phyloP scores from a whole-genome alignment of 2,113 vertebrate genomes.

The Pao palembangensis region DNA sequence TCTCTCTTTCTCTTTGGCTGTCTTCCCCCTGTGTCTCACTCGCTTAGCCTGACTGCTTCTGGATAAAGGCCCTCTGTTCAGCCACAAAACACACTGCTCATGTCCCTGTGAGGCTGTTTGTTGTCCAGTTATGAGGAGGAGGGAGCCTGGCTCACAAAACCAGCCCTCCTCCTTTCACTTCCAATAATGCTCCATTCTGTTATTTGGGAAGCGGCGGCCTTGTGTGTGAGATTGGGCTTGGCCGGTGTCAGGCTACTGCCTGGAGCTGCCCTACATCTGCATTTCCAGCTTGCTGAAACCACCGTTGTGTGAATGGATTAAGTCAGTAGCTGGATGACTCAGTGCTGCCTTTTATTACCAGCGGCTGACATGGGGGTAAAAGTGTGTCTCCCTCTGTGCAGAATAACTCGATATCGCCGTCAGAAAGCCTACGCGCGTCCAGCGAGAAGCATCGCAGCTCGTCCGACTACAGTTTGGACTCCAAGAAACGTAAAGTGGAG shows the following conservation, averaged over 20 bases:
- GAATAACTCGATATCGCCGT: constrained; percentile 94
- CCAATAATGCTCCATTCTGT: constrained; percentile 71
- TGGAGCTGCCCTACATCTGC: constrained; percentile 61
- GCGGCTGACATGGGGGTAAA: constrained; percentile 43
- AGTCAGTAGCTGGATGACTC: constrained; percentile 44
- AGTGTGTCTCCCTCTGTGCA: constrained; percentile 56
- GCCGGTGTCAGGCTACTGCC: constrained; percentile 70
- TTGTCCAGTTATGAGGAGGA: constrained; percentile 69
- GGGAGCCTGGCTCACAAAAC: constrained; percentile 63
- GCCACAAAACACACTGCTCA: constrained; percentile 68
- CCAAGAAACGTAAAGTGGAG: constrained; percentile 93
- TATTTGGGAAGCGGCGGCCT: constrained; percentile 61
- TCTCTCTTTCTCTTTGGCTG: constrained; percentile 50
- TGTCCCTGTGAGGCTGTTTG: constrained; percentile 75
- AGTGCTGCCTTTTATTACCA: constrained; percentile 23
- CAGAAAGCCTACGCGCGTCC: constrained; percentile 86
- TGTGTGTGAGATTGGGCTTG: constrained; percentile 65
- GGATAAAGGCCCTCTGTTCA: constrained; percentile 84
- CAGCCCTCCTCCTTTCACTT: constrained; percentile 67
- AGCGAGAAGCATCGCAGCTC: constrained; percentile 93
- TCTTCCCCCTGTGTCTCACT: constrained; percentile 38
- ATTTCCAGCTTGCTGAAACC: constrained; percentile 54
- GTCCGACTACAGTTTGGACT: constrained; percentile 86
- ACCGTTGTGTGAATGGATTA: constrained; percentile 49
- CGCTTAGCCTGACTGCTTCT: constrained; percentile 81